Conservation (phyloP, 2,888 invertebrate genomes). For the Galeopsomyia nigrocyanea region DNA sequence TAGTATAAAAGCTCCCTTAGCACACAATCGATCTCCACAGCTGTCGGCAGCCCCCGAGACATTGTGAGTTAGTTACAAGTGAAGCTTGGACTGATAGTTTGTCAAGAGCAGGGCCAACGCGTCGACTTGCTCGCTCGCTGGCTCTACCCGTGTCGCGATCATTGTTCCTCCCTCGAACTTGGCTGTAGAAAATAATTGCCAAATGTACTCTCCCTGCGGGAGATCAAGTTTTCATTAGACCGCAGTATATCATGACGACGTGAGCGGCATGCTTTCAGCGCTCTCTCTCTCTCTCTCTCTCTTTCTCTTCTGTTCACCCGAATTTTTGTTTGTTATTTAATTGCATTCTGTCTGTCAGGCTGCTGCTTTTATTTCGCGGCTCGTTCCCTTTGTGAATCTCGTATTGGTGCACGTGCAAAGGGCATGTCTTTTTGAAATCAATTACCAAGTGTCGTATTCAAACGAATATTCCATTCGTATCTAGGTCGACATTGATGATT, state of each 20-base stretch:
- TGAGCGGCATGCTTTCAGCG: slow-evolving; percentile 20
- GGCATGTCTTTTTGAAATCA: neutral
- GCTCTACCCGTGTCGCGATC: neutral
- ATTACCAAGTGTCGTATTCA: too few species aligned
- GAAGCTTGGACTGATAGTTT: neutral
- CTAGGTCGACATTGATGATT: too few species aligned
- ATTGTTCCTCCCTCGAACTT: slow-evolving; percentile 2
- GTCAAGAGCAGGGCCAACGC: neutral
- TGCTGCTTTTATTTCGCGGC: neutral
- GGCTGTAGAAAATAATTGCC: slow-evolving; percentile 28
- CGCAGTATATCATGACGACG: slow-evolving; percentile 27
- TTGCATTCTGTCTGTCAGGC: slow-evolving; percentile 23
- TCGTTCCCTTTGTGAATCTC: neutral
- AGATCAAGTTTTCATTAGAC: slow-evolving; percentile 36
- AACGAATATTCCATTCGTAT: too few species aligned
- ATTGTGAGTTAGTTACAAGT: neutral
- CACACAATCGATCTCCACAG: too few species aligned
- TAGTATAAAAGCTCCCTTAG: too few species aligned
- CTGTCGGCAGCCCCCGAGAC: too few species aligned
- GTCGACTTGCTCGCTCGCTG: too few species aligned
- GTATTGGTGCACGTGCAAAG: neutral
- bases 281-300: slow-evolving; percentile 11
- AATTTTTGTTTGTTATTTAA: slow-evolving; percentile 31
- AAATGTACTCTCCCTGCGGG: slow-evolving; percentile 18
- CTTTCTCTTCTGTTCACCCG: neutral